phyloP scores from a whole-genome alignment of 2,888 invertebrate genomes.

The Hemistola chrysoprasaria region DNA sequence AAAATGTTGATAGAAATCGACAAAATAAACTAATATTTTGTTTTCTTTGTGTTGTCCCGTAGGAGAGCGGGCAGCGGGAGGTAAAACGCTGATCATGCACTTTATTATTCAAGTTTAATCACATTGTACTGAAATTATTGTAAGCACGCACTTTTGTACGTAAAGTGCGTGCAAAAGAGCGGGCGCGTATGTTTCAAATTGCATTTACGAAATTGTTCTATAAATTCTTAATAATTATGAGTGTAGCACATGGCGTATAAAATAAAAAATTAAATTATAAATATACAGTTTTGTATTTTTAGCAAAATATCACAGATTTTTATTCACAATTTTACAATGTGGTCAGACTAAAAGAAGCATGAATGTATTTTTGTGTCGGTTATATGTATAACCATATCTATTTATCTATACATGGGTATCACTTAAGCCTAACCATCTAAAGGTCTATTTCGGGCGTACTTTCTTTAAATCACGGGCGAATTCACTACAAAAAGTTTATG shows the following conservation, averaged over 20 bases:
- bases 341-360: slow-evolving; percentile 58
- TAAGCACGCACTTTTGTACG: not conserved
- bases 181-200: not conserved
- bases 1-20: slow-evolving; percentile 14
- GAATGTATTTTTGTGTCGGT: slow-evolving; percentile 67
- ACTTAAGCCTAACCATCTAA: not conserved
- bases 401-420: slow-evolving; percentile 35
- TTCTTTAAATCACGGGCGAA: slow-evolving; percentile 12
- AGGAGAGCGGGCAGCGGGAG: slow-evolving; percentile 88
- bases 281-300: too few species aligned
- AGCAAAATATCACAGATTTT: too few species aligned
- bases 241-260: too few species aligned
- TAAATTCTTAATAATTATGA: too few species aligned
- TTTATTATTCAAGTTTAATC: slow-evolving; percentile 58
- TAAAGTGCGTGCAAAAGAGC: not conserved
- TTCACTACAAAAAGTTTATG: slow-evolving; percentile 21
- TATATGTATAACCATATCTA: slow-evolving; percentile 48
- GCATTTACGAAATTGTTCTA: too few species aligned
- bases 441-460: slow-evolving; percentile 5
- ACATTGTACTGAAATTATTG: slow-evolving; percentile 52
- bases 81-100: slow-evolving; percentile 81
- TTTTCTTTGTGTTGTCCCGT: slow-evolving; percentile 79
- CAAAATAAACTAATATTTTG: slow-evolving; percentile 50
- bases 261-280: too few species aligned
- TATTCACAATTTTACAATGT: too few species aligned